Evolutionary conservation across 1,140 invertebrate species (phyloP), one percentile per base, ranked within the genome.

Genomic region (Drosophila tristis): DNA sequence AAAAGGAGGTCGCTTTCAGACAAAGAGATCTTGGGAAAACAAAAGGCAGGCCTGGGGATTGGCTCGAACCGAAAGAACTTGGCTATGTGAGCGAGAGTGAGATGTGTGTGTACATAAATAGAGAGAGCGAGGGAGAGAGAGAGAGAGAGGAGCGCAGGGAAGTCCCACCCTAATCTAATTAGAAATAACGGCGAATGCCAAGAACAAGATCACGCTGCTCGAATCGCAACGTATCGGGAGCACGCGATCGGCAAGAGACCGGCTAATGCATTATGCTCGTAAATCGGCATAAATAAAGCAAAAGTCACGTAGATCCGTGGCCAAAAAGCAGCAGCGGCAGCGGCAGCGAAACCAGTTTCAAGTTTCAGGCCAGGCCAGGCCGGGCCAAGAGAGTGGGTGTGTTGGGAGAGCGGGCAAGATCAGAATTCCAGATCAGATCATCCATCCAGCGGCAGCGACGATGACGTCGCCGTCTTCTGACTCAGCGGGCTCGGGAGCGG

Each of bases 1-100:
- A 87, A 87, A 87, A 87, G 79, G 84, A 87, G 82, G 84, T 87
- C 84, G 78, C 70, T 7, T 9, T 9, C 55, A 54, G 63, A 50
- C 44, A 43, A 35, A 67, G 60, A 61, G 64, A 62, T 55, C 48
- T 31, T 54, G 48, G 43, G 51, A 56, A 25, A 42, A 54, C 55
- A 53, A 31, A 45, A 60, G 35, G 35, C 47, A 57, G 62, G 49
- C 47, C 35, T 49, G 63, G 63, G 81, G 81, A 85, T 86, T 86
- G 80, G 81, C 23, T 65, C 31, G 23, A 35, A 39, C 53, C 16
- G 8, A 35, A 47, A 42, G 39, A 13, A 39, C 35, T 39, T 39
- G 35, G 35, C 35, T 0, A 13, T 2, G 35, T 4, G 35, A 39
- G 35, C 35, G 35, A 20, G 43, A 43, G n/a, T 6, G 23, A 45